Base-by-base conservation (phyloP, 2,797 vertebrate species). In the Pangasius larnaudii region DNA sequence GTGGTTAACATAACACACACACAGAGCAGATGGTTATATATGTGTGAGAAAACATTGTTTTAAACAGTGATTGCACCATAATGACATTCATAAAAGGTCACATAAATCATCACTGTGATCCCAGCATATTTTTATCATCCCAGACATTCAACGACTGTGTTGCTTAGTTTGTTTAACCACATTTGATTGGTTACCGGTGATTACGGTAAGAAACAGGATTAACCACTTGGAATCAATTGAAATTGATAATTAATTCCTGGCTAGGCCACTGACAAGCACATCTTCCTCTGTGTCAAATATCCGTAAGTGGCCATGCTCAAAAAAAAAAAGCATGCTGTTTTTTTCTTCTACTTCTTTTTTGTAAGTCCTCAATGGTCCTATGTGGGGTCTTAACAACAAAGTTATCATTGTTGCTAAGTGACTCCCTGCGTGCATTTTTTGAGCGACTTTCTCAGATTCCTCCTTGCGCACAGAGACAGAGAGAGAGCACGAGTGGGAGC, bases 381-480 rank as follows among this genome's bases (percentile, higher is more conserved):
- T 74, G 39, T 49, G n/a, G 22, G 19, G 11, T 49, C 10, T n/a
- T n/a, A 61, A 27, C 33, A 27, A 36, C 56, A 42, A 61, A 27
- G 53, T 42, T 63, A 63, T 63, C 13, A 5, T 10, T 83, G 81
- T 67, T 83, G 42, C 42, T 30, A 67, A 69, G 81, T 84, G 46
- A 69, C 80, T 69, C 53, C 42, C 42, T 67, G 18, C 24, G 3
- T 51, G 33, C 46, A 1, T 33, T 33, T 33, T 22, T 13, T 49
- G 16, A 84, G 18, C 2, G 7, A 13, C 46, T 67, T 84, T 84
- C 10, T 51, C 27, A 13, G 16, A 49, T 33, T 19, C 42, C 59
- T 49, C 39, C 39, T 42, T 81, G 56, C 16, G 63, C 14, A 27
- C 58, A 72, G 63, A 46, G 75, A 61, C 22, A 39, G 18, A 3